Evolutionary conservation across 2,113 vertebrate genomes (phyloP).

Genomic region (Phylloscopus trochiloides): DNA sequence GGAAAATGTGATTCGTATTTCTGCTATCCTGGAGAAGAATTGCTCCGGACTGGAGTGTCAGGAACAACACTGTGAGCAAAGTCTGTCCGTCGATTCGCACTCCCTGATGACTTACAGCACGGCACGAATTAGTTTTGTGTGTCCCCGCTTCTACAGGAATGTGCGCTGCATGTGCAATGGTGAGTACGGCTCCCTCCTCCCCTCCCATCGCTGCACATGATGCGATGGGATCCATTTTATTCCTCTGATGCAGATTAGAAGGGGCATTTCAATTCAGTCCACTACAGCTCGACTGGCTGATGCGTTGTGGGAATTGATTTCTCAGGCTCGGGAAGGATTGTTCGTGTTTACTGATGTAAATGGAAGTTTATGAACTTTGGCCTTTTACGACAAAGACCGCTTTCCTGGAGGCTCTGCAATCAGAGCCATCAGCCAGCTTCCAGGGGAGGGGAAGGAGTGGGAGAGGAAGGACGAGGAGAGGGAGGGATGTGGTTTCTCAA

Average conservation of each 20-base stretch:
- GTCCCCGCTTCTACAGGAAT: conserved; percentile 89
- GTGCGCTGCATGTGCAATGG: conserved; percentile 90
- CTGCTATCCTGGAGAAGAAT: conserved; percentile 93
- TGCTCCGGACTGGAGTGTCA: conserved; percentile 94
- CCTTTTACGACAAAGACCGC: conserved; percentile 33
- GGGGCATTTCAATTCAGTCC: conserved; percentile 47
- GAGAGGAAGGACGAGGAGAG: background rate
- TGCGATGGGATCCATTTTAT: background rate
- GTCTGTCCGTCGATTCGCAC: conserved; percentile 88
- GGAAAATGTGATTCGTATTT: conserved; percentile 89
- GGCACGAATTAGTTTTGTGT: conserved; percentile 91
- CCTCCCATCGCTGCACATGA: background rate
- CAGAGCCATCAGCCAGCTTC: background rate
- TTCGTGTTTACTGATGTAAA: conserved; percentile 35
- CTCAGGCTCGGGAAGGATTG: conserved; percentile 5
- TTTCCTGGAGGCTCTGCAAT: background rate
- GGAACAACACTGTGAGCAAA: conserved; percentile 90
- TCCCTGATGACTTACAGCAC: conserved; percentile 92
- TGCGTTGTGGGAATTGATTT: conserved; percentile 53
- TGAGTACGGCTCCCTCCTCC: conserved; percentile 69
- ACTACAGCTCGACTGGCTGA: conserved; percentile 25
- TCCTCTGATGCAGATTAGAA: conserved; percentile 51
- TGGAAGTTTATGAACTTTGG: conserved; percentile 62
- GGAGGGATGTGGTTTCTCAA: background rate
- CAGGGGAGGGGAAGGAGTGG: background rate